Percentiles rank a stretch among this genome's conserved stretches.
These are phyloP conservation scores for Manis pentadactyla DNA, from an alignment of 2,797 vertebrate genomes.

Conservation along the genomic window DNA sequence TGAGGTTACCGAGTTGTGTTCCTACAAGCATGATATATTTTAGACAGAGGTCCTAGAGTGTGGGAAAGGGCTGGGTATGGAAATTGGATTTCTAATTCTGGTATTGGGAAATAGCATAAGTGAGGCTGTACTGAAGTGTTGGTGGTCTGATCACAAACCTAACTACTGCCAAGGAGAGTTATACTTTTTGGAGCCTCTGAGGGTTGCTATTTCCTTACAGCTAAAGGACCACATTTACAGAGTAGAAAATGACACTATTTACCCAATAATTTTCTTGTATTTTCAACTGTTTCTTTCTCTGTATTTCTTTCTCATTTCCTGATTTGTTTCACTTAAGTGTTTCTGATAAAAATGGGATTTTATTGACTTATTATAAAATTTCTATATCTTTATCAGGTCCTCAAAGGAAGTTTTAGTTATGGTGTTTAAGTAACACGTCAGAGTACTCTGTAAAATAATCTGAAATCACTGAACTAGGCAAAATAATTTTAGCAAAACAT, in stretches of 20 bases:
- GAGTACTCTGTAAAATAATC: slow-evolving; percentile 63
- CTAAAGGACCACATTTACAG: neutral
- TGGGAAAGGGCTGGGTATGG: neutral
- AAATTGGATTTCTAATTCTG: slow-evolving; percentile 5
- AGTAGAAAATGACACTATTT: neutral
- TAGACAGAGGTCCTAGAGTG: neutral
- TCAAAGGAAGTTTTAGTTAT: slow-evolving; percentile 48
- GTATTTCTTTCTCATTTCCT: neutral
- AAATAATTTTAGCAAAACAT: slow-evolving; percentile 80
- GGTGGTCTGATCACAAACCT: neutral
- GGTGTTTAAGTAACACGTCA: slow-evolving; percentile 74
- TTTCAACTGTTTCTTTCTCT: neutral
- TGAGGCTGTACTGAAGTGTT: neutral
- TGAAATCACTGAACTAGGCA: slow-evolving; percentile 73
- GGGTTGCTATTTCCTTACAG: neutral
- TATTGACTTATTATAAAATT: slow-evolving; percentile 1
- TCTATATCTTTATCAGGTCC: neutral
- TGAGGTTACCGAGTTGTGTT: neutral
- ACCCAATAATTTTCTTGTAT: neutral
- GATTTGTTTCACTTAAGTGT: neutral
- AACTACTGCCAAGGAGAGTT: neutral
- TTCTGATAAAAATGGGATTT: slow-evolving; percentile 5
- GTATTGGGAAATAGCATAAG: neutral
- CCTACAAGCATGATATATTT: neutral
- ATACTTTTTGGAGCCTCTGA: neutral